Evolutionary conservation across 2,797 vertebrate genomes (phyloP), one percentile per base, ranked within the genome.

Genomic region (Hydrophis major): DNA sequence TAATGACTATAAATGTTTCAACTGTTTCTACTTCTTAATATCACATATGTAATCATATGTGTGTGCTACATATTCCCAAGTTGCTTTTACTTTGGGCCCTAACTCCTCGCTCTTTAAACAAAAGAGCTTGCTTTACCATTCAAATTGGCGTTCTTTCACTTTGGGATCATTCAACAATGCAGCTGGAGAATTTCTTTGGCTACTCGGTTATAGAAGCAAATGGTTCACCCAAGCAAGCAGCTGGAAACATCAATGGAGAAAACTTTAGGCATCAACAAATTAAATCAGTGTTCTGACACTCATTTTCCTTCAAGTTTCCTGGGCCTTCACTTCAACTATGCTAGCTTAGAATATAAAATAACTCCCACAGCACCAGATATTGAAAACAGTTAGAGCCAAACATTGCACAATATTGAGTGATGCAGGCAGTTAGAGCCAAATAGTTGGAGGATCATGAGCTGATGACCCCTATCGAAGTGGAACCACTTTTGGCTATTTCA

Each of bases 81-180:
- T 83, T 47, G 25, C 74, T 83, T 83, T 83, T 83, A 83, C 20
- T 42, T 78, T 42, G 74, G 8, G 8, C 42, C 74, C 37, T 47
- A 55, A 53, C 6, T 27, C 32, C 87, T 47, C 25, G 5, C 32
- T 87, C 57, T 88, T 20, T 59, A 92, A 87, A 60, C 27, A 57
- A 78, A 92, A 78, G 20, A 12, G n/a, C n/a, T 88, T 55, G 53
- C 25, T 32, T 90, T 93, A 93, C 53, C 59, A 86, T 88, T 78
- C 6, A 20, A 90, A 28, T 63, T 25, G 61, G 37, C 25, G 5
- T 61, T 61, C 16, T 18, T 63, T 93, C 90, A 63, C 32, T 50
- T 57, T 86, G n/a, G 4, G n/a, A 50, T 78, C 69, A 91, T 18
- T 61, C 28, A 37, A n/a, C 18, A 13, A 61, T 91, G 18, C 47